Base-by-base conservation (phyloP, 2,888 invertebrate genomes). In the Dusona sp. region DNA sequence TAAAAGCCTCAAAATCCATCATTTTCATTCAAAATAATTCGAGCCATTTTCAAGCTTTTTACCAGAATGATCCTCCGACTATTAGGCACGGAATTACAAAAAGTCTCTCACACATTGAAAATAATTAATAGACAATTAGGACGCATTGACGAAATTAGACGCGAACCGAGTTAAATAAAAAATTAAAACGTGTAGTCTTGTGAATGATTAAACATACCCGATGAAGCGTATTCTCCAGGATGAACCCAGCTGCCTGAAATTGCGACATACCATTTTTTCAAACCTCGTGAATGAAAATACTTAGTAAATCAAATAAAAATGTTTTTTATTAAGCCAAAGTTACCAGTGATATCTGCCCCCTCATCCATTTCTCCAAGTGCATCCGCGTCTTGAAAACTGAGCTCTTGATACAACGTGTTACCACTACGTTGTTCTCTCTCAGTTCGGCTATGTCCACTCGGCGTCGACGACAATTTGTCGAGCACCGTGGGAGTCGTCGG, bases 181-280 rank as follows among this genome's bases (percentile, higher is more conserved):
- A 57, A 78, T 54, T 68, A 81, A 87, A 36, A 68, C 19, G 72
- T 6, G 64, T 91, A 90, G 45, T 8, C 25, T 68, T 78, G 90
- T 89, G 89, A 91, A 93, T 61, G n/a, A 83, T 83, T 51, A 86
- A 91, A 94, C 95, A 94, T 96, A 99, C 99, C 99, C 95, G 99
- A 99, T 89, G 99, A 99, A 87, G 99, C 99, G 95, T 99, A 99
- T 95, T 99, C 99, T 92, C 99, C 99, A 90, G 99, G 99, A 95
- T 99, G 99, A 89, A 99, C 99, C 98, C 98, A 98, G 95, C 98
- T 98, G 93, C 99, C 99, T 98, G 95, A 79, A 93, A 93, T 89
- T 88, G 38, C 25, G 54, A 38, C 9, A 42, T n/a, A 8, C 13
- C 3, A 29, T 51, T 70, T 64, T 51, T 42, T 25, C 8, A 6